A percentile compares a stretch with the other conserved stretches of the same genome.
These are phyloP conservation scores for Drosophila putrida DNA, from an alignment of 2,888 invertebrate genomes.

Conservation along the genomic window DNA sequence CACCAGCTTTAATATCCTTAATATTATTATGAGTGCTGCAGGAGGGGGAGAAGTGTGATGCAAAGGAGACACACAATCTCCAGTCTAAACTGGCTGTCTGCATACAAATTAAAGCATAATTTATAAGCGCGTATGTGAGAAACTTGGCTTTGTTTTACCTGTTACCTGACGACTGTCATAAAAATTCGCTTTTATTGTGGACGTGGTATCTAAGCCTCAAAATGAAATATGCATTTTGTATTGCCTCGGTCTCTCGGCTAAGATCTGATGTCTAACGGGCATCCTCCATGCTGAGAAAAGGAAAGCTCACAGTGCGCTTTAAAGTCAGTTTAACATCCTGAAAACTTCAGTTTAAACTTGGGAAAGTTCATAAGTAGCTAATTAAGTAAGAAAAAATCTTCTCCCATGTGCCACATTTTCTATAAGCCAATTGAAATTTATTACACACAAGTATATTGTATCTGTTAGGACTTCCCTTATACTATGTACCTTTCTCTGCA, in stretches of 20 bases:
- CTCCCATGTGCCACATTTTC: conserved; percentile 26
- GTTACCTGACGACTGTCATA: conserved; percentile 57
- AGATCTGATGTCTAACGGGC: conserved; percentile 8
- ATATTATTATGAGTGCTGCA: conserved; percentile 37
- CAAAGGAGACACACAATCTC: conserved; percentile 15
- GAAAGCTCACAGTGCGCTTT: not conserved
- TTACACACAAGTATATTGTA: conserved; percentile 47
- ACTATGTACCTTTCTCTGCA: not conserved
- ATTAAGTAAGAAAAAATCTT: conserved; percentile 22
- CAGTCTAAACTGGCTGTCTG: conserved; percentile 28
- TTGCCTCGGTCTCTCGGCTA: conserved; percentile 23
- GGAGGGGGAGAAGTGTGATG: not conserved
- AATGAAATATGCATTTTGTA: conserved; percentile 66
- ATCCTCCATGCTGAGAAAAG: not conserved
- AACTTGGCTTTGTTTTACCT: conserved; percentile 13
- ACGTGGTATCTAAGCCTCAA: conserved; percentile 36
- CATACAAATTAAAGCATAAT: conserved; percentile 77
- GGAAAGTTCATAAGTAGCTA: conserved; percentile 6
- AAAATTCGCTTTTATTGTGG: conserved; percentile 67
- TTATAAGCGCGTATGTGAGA: conserved; percentile 36
- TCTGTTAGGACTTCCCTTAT: conserved; percentile 27
- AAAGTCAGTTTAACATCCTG: conserved; percentile 23
- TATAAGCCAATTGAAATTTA: conserved; percentile 77
- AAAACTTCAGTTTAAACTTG: conserved; percentile 1
- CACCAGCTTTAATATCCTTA: conserved; percentile 60